Evolutionary conservation across 1,140 invertebrate species (phyloP).

Genomic region (Drosophila sp.): DNA sequence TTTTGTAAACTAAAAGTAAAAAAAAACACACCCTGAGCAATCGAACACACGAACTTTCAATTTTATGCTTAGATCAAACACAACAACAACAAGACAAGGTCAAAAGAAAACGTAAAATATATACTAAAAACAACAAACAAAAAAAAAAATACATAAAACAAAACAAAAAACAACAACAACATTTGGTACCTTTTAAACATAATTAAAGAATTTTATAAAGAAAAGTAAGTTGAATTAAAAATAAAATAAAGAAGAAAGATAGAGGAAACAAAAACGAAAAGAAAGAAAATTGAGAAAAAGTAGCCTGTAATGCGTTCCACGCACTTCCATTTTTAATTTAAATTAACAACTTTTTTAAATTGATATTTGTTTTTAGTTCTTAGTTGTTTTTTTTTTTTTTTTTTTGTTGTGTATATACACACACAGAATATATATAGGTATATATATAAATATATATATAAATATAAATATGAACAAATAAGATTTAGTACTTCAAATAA

Average conservation of each 20-base stretch:
- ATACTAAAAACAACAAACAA: slow-evolving; percentile 32
- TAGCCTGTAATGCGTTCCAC: slow-evolving; percentile 73
- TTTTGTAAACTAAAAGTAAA: slow-evolving; percentile 15
- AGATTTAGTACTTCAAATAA: slow-evolving; percentile 72
- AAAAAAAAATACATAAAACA: slow-evolving; percentile 60
- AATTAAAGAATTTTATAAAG: slow-evolving; percentile 76
- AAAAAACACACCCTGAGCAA: not conserved
- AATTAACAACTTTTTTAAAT: slow-evolving; percentile 1
- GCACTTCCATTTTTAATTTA: slow-evolving; percentile 79
- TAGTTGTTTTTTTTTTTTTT: slow-evolving; percentile 3
- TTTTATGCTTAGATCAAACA: slow-evolving; percentile 68
- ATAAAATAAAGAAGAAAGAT: slow-evolving; percentile 40
- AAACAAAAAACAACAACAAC: slow-evolving; percentile 53
- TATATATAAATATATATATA: slow-evolving; percentile 19
- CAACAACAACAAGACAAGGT: slow-evolving; percentile 9
- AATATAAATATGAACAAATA: slow-evolving; percentile 36
- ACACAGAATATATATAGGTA: slow-evolving; percentile 18
- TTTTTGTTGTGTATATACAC: slow-evolving; percentile 29
- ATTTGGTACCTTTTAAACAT: slow-evolving; percentile 82
- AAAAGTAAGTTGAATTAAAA: slow-evolving; percentile 3
- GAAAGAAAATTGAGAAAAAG: slow-evolving; percentile 69
- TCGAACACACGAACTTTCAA: slow-evolving; percentile 48
- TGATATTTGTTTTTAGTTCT: not conserved
- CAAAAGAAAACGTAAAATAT: slow-evolving; percentile 3
- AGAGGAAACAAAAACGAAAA: slow-evolving; percentile 32